These are phyloP conservation scores for Aptenodytes forsteri DNA, from an alignment of 2,113 vertebrate genomes.

Conservation along the genomic window DNA sequence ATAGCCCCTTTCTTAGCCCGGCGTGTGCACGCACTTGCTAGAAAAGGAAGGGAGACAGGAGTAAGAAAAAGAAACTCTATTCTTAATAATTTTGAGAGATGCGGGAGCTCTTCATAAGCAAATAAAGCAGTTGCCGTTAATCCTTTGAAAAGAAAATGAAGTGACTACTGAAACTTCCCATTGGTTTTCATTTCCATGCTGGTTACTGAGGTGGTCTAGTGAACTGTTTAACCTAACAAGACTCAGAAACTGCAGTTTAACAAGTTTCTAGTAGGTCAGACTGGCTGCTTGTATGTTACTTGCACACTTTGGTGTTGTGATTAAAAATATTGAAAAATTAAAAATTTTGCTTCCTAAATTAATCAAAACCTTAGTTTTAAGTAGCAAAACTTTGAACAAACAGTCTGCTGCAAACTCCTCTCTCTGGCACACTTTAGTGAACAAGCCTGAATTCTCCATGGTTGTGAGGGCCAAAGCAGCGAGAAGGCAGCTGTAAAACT, in stretches of 20 bases:
- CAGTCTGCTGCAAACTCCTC: not conserved
- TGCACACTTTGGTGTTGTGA: not conserved
- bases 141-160: not conserved
- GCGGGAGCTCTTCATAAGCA: not conserved
- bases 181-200: not conserved
- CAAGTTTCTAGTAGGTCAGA: not conserved
- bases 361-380: not conserved
- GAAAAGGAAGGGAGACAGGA: not conserved
- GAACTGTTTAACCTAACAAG: not conserved
- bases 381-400: not conserved
- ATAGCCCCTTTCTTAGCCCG: not conserved
- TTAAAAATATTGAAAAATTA: not conserved
- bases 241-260: not conserved
- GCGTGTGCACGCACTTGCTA: not conserved
- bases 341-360: not conserved
- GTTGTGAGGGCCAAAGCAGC: rapidly evolving
- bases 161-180: not conserved
- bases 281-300: not conserved
- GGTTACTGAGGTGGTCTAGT: not conserved
- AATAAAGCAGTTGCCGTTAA: not conserved
- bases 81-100: not conserved
- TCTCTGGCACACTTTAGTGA: not conserved
- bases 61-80: not conserved
- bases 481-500: not conserved
- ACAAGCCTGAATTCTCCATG: not conserved